Evolutionary conservation across 35 echinoderm and acorn worm species (phyloP).

Genomic region (Chiridota heheva): DNA sequence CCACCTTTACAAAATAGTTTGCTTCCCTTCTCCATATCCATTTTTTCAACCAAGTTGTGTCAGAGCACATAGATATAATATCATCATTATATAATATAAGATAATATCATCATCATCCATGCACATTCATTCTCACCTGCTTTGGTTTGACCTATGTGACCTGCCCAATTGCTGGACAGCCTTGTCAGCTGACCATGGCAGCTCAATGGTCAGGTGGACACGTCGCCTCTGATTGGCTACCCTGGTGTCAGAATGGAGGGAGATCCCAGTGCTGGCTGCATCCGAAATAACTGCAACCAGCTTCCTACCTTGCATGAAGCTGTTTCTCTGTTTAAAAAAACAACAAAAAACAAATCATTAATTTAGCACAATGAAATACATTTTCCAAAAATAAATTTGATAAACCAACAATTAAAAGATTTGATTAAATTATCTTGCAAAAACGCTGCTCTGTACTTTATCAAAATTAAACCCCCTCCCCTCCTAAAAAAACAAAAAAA

Average conservation of each 20-base stretch:
- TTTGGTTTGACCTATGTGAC: conserved; percentile 94
- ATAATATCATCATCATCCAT: too few relatives aligned
- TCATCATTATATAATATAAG: too few relatives aligned
- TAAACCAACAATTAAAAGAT: neutral
- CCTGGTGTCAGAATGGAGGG: conserved; percentile 83
- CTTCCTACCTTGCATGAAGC: conserved; percentile 88
- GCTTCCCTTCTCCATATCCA: neutral
- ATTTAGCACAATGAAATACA: too few relatives aligned
- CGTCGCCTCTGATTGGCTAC: conserved; percentile 85
- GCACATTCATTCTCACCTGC: too few relatives aligned
- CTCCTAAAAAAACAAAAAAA: too few relatives aligned
- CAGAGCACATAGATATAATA: too few relatives aligned
- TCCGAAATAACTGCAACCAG: conserved; percentile 93
- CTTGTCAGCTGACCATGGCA: conserved; percentile 97
- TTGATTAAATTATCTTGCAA: neutral
- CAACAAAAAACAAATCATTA: too few relatives aligned
- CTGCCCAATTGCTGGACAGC: conserved; percentile 94
- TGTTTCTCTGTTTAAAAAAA: conserved; percentile 64
- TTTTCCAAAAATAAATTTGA: too few relatives aligned
- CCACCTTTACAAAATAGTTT: too few relatives aligned
- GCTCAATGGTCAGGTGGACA: conserved; percentile 85
- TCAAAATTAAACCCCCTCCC: too few relatives aligned
- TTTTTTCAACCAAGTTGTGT: too few relatives aligned
- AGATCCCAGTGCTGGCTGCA: conserved; percentile 95
- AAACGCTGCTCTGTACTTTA: too few relatives aligned